Evolutionary conservation across 2,113 vertebrate genomes (phyloP), one percentile per base, ranked within the genome.

Genomic region (Salminus brasiliensis): DNA sequence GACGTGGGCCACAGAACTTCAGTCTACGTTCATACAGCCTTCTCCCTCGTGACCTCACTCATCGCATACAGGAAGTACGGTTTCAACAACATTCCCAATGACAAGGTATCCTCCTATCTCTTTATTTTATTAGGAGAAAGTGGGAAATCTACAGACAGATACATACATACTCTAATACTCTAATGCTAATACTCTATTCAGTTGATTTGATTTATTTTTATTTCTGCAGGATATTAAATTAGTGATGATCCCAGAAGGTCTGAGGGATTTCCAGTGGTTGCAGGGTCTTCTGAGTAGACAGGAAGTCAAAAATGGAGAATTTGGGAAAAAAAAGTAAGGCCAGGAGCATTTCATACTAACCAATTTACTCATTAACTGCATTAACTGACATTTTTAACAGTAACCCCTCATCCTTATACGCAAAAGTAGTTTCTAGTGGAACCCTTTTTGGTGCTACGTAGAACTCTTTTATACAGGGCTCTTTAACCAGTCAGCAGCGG

Each of bases 11-110:
- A 88, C 7, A 93, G 88, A 84, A 97, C 95, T 0, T 95, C 95
- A 0, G 97, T 97, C 75, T 98, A 96, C 1, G 91, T 95, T 81
- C 97, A 97, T 86, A 96, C 96, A 0, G 90, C 95, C 13, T 90
- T 65, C 86, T 94, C 95, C 45, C 78, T 97, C 84, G 79, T 85
- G 8, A 0, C 81, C 5, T 94, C 94, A 0, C 49, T 87, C 0
- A 2, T 53, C 0, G 0, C n/a, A 0, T 47, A 78, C 0, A 18
- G 25, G 52, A 77, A 74, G 10, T 90, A 80, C 32, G 95, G 95
- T 2, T 96, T 95, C 90, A 87, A 5, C 4, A 81, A 63, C 0
- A 92, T 90, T 41, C 95, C 95, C 27, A 36, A n/a, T 34, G 76
- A 78, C 45, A 15, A 78, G 76, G 76, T 71, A 63, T 13, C 0